These are phyloP conservation scores for Erpetoichthys calabaricus DNA, from an alignment of 2,797 vertebrate species.

Conservation along the genomic window DNA sequence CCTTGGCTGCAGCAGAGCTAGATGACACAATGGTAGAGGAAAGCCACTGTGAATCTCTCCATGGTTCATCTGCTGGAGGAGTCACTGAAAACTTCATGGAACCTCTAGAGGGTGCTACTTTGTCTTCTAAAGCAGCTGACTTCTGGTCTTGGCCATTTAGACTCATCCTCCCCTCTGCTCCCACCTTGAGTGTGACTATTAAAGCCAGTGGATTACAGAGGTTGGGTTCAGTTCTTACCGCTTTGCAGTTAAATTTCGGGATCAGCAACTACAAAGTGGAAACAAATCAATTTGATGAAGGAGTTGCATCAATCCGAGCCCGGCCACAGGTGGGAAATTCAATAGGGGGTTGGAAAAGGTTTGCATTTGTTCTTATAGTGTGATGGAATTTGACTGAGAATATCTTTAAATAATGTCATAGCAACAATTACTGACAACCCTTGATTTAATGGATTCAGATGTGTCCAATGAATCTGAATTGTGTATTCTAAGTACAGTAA, in stretches of 20 bases:
- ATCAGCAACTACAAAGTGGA: constrained; percentile 35
- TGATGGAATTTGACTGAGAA: too few species aligned
- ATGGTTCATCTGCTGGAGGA: constrained; percentile 15
- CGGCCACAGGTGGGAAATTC: constrained; percentile 62
- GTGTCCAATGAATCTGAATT: too few species aligned
- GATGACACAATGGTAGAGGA: constrained; percentile 53
- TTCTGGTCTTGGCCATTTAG: constrained; percentile 71
- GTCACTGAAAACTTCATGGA: constrained; percentile 22
- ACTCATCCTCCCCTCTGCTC: constrained; percentile 60
- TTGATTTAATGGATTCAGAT: too few species aligned
- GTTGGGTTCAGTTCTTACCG: constrained; percentile 52
- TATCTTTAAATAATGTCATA: too few species aligned
- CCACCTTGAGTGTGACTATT: constrained; percentile 33
- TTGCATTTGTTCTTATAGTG: too few species aligned
- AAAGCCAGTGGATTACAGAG: constrained; percentile 48
- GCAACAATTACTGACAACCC: too few species aligned
- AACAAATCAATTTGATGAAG: constrained; percentile 48
- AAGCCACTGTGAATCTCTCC: constrained; percentile 18
- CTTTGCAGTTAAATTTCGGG: constrained; percentile 48
- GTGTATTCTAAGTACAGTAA: too few species aligned
- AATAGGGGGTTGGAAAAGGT: too few species aligned
- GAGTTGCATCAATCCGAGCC: constrained; percentile 75
- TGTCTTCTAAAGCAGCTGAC: neutral
- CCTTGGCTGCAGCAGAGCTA: constrained; percentile 66
- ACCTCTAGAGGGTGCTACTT: neutral